Base-by-base conservation (phyloP, 1,140 invertebrate genomes). In the Odontomachus brunneus region DNA sequence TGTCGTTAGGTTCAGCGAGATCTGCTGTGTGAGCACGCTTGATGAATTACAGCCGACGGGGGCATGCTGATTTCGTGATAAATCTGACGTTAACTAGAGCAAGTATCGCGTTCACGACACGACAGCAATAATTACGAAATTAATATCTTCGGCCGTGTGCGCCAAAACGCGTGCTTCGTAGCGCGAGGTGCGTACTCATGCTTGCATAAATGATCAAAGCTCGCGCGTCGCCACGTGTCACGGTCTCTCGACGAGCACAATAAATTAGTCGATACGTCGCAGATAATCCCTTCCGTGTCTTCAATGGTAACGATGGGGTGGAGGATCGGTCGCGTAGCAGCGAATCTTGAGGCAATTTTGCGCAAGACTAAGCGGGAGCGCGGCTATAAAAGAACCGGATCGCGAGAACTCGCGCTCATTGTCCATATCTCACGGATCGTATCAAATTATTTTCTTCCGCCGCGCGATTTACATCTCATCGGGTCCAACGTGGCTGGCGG, bases 401-500 rank as follows among this genome's bases (percentile, higher is more conserved):
- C 51, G 48, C 49, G 29, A 29, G 33, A 14, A 14, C 62, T 24
- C 9, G 1, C n/a, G 17, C 26, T 3, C 29, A 60, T 49, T 15
- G 49, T 55, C 29, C 51, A 69, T 57, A 78, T 78, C 63, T 71
- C 51, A 48, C 48, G 66, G 62, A 76, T 78, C 75, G 75, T 44
- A 71, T 57, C 65, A 74, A 72, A 82, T 87, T 82, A 82, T 74
- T 51, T 84, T 71, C 85, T 84, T 87, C 24, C 73, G 38, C 49
- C 49, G 11, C 59, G 72, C 44, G 72, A 88, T 88, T 88, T 88
- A 88, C 85, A 87, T 88, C 86, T 87, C 74, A 82, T 87, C 86
- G 81, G 76, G 86, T 75, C 71, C 53, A 65, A 24, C 69, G 59
- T 48, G 44, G 19, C 11, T 22, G 38, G 26, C 33, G 26, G 26